These are phyloP conservation scores for Emys orbicularis DNA, from an alignment of 2,797 vertebrate genomes.

Conservation along the genomic window DNA sequence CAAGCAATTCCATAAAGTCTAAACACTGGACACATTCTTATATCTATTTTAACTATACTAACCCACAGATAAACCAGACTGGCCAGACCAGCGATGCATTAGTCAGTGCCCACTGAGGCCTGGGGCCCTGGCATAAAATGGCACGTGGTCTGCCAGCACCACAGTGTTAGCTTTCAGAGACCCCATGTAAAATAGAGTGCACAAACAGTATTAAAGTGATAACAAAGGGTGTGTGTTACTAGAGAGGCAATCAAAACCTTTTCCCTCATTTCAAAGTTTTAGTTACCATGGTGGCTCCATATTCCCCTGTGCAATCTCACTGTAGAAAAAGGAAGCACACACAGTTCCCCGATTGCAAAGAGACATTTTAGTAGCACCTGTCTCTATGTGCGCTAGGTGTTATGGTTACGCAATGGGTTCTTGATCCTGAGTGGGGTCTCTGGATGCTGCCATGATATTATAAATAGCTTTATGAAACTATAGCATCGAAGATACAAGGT, in stretches of 20 bases:
- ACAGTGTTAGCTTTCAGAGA: neutral
- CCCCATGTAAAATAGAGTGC: neutral
- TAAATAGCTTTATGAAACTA: neutral
- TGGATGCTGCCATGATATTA: neutral
- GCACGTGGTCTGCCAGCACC: neutral
- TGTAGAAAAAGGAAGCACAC: neutral
- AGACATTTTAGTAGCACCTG: neutral
- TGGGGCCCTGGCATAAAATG: neutral
- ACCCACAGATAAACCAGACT: neutral
- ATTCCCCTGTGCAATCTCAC: neutral
- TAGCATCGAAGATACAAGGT: neutral
- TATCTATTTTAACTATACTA: neutral
- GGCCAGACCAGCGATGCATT: neutral
- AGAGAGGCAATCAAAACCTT: neutral
- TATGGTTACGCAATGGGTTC: neutral
- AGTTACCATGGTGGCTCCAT: neutral
- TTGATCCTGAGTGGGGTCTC: neutral
- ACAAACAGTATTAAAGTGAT: neutral
- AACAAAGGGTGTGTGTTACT: neutral
- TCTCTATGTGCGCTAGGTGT: neutral
- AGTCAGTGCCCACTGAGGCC: neutral
- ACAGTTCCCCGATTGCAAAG: neutral
- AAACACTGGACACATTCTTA: too few species aligned
- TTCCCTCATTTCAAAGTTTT: neutral
- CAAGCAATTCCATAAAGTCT: too few species aligned